A percentile compares a stretch with the other conserved stretches of the same genome.
Evolutionary conservation across 2,888 invertebrate genomes (phyloP).

Genomic region (Hirtodrosophila trivittata): DNA sequence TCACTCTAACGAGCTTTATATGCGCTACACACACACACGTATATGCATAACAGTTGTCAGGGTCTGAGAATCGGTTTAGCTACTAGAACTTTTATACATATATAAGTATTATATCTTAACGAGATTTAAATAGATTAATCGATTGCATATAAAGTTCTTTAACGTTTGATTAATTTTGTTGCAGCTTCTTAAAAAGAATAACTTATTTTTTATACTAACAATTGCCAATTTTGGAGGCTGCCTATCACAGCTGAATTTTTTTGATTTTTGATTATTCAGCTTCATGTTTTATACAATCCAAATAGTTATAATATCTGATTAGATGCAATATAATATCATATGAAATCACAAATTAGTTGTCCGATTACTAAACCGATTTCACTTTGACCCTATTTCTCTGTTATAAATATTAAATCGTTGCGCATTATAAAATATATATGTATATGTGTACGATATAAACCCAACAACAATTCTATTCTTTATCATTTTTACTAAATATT

Average conservation of each 20-base stretch:
- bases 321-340: neutral
- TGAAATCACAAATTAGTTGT: conserved; percentile 1
- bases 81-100: too few relatives aligned
- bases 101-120: too few relatives aligned
- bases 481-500: conserved; percentile 50
- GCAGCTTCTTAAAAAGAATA: too few relatives aligned
- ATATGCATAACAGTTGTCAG: neutral
- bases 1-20: conserved; percentile 31
- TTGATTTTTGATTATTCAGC: neutral
- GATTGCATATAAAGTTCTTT: too few relatives aligned
- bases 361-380: neutral
- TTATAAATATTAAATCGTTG: neutral
- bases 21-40: conserved; percentile 12
- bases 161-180: too few relatives aligned
- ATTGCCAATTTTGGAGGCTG: neutral
- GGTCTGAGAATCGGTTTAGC: neutral
- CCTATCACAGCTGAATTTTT: neutral
- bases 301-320: neutral
- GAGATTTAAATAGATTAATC: too few relatives aligned
- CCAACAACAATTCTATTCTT: conserved; percentile 55
- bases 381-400: too few relatives aligned
- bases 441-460: conserved; percentile 20
- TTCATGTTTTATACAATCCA: too few relatives aligned
- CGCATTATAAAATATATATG: conserved; percentile 4
- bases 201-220: neutral